phyloP scores from a whole-genome alignment of 1,140 invertebrate genomes.

The Hycleus cichorii region DNA sequence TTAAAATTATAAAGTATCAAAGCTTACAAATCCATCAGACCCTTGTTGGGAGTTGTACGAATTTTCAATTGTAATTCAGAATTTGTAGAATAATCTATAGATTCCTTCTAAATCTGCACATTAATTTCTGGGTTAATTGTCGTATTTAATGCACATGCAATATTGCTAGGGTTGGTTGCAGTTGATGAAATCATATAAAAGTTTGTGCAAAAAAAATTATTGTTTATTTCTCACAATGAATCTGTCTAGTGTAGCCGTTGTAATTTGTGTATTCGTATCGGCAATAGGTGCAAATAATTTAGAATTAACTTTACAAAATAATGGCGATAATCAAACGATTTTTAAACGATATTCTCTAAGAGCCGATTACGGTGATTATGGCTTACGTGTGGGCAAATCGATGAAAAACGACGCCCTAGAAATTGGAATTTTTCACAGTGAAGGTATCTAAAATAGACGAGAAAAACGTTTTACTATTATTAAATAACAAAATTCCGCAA shows the following conservation, averaged over 20 bases:
- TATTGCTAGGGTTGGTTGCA: slow-evolving; percentile 27
- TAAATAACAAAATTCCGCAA: no score
- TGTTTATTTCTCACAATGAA: slow-evolving; percentile 31
- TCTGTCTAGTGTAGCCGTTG: slow-evolving; percentile 12
- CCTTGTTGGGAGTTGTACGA: no score
- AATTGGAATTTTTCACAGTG: slow-evolving; percentile 25
- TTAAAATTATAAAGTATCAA: no score
- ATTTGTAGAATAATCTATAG: no score
- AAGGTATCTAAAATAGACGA: no score
- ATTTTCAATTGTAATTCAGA: no score
- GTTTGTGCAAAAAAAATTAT: slow-evolving; percentile 3
- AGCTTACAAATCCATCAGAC: no score
- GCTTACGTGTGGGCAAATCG: slow-evolving; percentile 43
- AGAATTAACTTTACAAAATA: no score
- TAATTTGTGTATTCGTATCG: slow-evolving; percentile 5
- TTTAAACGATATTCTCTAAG: slow-evolving; percentile 45
- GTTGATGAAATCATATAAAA: slow-evolving; percentile 32
- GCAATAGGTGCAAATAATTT: no score
- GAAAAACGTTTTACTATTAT: no score
- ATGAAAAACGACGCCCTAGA: slow-evolving; percentile 43
- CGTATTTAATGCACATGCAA: slow-evolving; percentile 6
- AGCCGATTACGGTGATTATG: slow-evolving; percentile 46
- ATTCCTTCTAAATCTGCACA: no score
- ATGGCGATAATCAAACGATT: neutral
- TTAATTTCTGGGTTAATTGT: no score